Evolutionary conservation across 2,113 vertebrate genomes (phyloP), one percentile per base, ranked within the genome.

Genomic region (Lota lota): DNA sequence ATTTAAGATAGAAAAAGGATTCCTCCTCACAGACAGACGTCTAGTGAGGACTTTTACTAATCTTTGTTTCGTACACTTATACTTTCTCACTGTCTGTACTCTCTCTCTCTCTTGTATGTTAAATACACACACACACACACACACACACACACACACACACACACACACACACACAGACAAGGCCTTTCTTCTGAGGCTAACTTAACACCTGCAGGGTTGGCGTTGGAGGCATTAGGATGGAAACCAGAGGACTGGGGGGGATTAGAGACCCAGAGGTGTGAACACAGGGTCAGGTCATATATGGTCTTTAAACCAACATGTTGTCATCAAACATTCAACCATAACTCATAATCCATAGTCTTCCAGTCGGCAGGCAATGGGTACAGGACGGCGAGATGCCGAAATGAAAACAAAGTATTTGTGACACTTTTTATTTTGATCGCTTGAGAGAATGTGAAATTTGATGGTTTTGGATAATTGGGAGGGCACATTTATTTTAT

Each of bases 251-350:
- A 68, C 74, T 71, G 78, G 70, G 73, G 84, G 68, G 75, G 87
- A 89, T 91, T 84, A 88, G 82, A 69, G 5, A 24, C 12, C 24
- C 66, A 61, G 70, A 87, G 78, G 87, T 88, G 90, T 81, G 86
- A 91, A 89, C 80, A 82, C 68, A 69, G 79, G 84, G 84, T 86
- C 88, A 70, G 69, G 66, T 47, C 68, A 81, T 61, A 74, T 65
- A 78, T 76, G 75, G 66, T 50, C 70, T 82, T 85, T 78, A 67
- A 69, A 71, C 76, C 63, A 11, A 70, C 33, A 72, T 77, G 69
- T 70, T 64, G 14, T 58, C 69, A 10, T 74, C 66, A 21, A 77
- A 58, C 65, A 61, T 70, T 73, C 15, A 47, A 63, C 59, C 63
- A 47, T 47, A 47, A 47, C 40, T 47, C 40, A 47, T 47, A 14